phyloP scores from a whole-genome alignment of 2,888 invertebrate species.

The Sinhomidia bicolor region DNA sequence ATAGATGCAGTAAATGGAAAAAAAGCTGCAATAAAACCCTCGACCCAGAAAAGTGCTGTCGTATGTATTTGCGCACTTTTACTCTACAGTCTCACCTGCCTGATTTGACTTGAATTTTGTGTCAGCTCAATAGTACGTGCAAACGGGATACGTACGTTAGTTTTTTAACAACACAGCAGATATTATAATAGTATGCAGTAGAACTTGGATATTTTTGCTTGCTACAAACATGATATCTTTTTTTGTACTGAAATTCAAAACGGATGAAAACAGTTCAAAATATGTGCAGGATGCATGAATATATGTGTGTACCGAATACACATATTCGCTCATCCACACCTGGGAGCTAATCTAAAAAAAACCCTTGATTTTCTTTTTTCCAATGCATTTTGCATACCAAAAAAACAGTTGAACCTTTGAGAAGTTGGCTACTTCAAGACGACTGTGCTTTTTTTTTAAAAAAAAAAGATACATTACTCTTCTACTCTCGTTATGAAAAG shows the following conservation, averaged over 20 bases:
- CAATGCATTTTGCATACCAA: background rate
- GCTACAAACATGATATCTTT: too few species aligned
- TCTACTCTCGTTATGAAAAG: constrained; percentile 32
- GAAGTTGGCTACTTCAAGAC: background rate
- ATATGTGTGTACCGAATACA: background rate
- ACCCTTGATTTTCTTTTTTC: background rate
- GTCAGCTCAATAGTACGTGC: constrained; percentile 35
- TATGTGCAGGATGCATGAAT: too few species aligned
- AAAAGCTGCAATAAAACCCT: constrained; percentile 4
- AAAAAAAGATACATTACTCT: constrained; percentile 21
- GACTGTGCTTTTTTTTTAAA: too few species aligned
- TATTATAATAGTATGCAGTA: too few species aligned
- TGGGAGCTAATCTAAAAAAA: constrained; percentile 20
- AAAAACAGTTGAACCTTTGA: background rate
- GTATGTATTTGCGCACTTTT: background rate
- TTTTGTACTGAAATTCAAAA: too few species aligned
- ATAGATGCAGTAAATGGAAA: constrained; percentile 58
- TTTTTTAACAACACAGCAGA: too few species aligned
- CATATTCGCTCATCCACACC: background rate
- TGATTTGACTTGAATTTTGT: constrained; percentile 51
- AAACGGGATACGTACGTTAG: too few species aligned
- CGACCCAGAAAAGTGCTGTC: constrained; percentile 10
- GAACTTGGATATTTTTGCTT: too few species aligned
- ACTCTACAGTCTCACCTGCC: constrained; percentile 47
- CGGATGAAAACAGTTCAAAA: too few species aligned